Conservation (phyloP, 2,113 vertebrate genomes). For the Phrynosoma blainvillii region DNA sequence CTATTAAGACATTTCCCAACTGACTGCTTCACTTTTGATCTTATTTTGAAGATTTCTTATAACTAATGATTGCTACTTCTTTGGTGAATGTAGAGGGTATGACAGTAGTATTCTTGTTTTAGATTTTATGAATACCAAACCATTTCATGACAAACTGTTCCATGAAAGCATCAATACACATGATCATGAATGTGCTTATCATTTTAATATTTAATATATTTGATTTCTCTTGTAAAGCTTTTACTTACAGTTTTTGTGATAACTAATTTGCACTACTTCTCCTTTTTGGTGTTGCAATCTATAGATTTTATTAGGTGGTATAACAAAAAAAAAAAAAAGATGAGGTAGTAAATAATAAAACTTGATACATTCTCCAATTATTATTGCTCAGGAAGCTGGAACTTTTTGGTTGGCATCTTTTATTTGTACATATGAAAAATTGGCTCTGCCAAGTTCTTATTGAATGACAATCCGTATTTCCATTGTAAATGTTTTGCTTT, state of each 20-base stretch:
- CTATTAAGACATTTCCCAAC: background rate
- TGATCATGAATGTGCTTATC: background rate
- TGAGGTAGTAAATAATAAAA: background rate
- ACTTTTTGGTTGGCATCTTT: background rate
- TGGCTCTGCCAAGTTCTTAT: no score
- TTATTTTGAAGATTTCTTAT: background rate
- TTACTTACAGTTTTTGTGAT: background rate
- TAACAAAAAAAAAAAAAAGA: background rate
- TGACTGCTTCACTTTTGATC: background rate
- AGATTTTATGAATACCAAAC: background rate
- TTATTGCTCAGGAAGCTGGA: background rate
- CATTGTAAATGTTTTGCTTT: slow-evolving; percentile 3
- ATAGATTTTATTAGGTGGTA: background rate
- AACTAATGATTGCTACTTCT: background rate
- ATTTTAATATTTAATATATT: slow-evolving; percentile 5
- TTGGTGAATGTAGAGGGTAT: background rate
- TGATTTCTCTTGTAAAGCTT: background rate
- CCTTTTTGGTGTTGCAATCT: background rate
- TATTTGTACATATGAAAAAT: background rate
- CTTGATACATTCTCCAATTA: background rate
- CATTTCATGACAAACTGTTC: background rate
- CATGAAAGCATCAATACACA: background rate
- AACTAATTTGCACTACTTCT: background rate
- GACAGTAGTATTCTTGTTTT: background rate
- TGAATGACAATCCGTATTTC: background rate